These are phyloP conservation scores for Octomys mimax DNA, from an alignment of 2,797 vertebrate species.

Conservation along the genomic window DNA sequence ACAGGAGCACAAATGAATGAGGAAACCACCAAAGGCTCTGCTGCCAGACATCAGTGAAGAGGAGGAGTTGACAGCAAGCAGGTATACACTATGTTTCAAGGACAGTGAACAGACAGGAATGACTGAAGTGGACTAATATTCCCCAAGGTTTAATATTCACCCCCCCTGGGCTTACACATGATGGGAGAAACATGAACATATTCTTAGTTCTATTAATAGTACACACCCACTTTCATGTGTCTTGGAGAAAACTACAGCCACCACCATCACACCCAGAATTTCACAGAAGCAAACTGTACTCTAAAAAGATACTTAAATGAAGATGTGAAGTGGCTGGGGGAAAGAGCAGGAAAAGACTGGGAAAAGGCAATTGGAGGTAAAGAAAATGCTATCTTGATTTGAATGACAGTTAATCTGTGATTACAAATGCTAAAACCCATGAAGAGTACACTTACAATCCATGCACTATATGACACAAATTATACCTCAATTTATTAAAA, in stretches of 20 bases:
- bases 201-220: slow-evolving; percentile 15
- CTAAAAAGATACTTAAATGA: slow-evolving; percentile 62
- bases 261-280: slow-evolving; percentile 17
- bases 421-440: slow-evolving; percentile 31
- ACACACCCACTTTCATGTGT: slow-evolving; percentile 7
- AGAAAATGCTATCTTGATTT: background rate
- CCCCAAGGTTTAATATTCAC: background rate
- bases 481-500: background rate
- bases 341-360: background rate
- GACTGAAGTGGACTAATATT: background rate
- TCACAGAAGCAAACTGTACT: slow-evolving; percentile 44
- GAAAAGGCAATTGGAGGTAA: background rate
- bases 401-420: background rate
- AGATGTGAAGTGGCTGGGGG: background rate
- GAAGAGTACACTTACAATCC: background rate
- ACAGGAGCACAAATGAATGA: background rate
- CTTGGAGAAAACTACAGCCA: slow-evolving; percentile 33
- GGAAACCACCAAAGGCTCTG: background rate
- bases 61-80: background rate
- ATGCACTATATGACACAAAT: slow-evolving; percentile 19
- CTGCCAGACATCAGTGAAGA: background rate
- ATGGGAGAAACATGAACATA: background rate
- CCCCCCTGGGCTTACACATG: background rate
- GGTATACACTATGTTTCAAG: background rate
- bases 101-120: background rate